Conservation (phyloP, 2,888 invertebrate genomes). For the Drosophila kanekoi region DNA sequence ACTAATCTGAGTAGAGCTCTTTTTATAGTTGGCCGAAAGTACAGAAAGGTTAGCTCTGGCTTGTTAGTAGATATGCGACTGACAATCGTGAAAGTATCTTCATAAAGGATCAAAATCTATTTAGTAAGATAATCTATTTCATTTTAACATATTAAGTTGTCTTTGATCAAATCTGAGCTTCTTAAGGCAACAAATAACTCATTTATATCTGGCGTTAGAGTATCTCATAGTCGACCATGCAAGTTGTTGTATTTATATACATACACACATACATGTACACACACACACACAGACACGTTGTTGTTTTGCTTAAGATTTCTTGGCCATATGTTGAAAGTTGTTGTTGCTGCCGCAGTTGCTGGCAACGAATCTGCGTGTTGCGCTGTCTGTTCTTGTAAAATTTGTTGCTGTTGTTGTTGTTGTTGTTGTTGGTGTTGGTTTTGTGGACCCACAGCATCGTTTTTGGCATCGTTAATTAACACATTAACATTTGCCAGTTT, state of each 20-base stretch:
- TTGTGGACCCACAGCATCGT: conserved; percentile 80
- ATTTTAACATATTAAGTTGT: too few species aligned
- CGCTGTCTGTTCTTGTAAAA: conserved; percentile 28
- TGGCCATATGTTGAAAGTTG: conserved; percentile 45
- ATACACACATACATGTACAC: not conserved
- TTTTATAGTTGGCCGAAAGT: not conserved
- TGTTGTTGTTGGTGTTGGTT: conserved; percentile 36
- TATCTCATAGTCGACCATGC: conserved; percentile 18
- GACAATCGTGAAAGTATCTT: not conserved
- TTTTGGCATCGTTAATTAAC: conserved; percentile 83
- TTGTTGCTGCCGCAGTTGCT: conserved; percentile 30
- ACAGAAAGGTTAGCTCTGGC: too few species aligned
- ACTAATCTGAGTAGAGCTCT: conserved; percentile 21
- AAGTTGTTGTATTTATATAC: too few species aligned
- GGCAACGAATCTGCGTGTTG: conserved; percentile 37
- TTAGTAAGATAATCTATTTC: too few species aligned
- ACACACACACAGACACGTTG: conserved; percentile 1
- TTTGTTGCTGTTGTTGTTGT: conserved; percentile 34
- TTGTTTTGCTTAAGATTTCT: conserved; percentile 26
- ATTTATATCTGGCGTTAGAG: conserved; percentile 5
- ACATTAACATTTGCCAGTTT: conserved; percentile 82
- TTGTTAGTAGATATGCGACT: not conserved
- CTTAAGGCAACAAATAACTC: not conserved
- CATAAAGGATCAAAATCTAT: too few species aligned
- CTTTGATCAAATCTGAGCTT: too few species aligned